phyloP scores from a whole-genome alignment of 2,113 vertebrate species.

The Cavia aperea region DNA sequence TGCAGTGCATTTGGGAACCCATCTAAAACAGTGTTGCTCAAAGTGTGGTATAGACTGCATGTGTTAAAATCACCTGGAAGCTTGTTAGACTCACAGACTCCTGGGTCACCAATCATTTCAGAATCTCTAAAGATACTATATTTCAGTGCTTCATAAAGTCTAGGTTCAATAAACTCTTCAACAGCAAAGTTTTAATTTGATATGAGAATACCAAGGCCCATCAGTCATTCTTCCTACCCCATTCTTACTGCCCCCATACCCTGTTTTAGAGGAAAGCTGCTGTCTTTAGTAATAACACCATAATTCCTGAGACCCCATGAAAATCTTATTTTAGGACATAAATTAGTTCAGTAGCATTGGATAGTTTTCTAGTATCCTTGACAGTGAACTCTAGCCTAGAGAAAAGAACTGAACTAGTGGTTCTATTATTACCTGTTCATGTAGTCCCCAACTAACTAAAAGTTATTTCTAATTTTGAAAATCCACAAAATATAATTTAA shows the following conservation, averaged over 20 bases:
- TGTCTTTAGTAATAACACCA: not conserved
- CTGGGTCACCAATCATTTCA: not conserved
- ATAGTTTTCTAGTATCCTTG: constrained; percentile 3
- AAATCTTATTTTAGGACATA: not conserved
- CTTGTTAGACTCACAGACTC: not conserved
- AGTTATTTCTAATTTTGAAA: constrained; percentile 34
- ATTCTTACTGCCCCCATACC: too few species aligned
- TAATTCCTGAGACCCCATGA: not conserved
- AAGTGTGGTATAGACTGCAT: not conserved
- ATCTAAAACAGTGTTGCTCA: not conserved
- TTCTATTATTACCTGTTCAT: not conserved
- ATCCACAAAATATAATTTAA: not conserved
- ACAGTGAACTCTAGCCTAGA: constrained; percentile 27
- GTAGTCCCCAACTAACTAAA: not conserved
- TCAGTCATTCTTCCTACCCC: not conserved
- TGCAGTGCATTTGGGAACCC: not conserved
- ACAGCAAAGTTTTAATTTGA: not conserved
- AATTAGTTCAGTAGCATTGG: not conserved
- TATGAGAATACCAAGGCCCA: not conserved
- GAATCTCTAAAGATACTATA: not conserved
- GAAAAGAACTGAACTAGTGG: not conserved
- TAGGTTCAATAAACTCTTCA: not conserved
- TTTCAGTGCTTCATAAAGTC: not conserved
- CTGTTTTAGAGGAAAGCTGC: not conserved
- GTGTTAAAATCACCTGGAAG: not conserved